Evolutionary conservation across 1,140 invertebrate species (phyloP), one percentile per base, ranked within the genome.

Genomic region (Polypedilum pembai): DNA sequence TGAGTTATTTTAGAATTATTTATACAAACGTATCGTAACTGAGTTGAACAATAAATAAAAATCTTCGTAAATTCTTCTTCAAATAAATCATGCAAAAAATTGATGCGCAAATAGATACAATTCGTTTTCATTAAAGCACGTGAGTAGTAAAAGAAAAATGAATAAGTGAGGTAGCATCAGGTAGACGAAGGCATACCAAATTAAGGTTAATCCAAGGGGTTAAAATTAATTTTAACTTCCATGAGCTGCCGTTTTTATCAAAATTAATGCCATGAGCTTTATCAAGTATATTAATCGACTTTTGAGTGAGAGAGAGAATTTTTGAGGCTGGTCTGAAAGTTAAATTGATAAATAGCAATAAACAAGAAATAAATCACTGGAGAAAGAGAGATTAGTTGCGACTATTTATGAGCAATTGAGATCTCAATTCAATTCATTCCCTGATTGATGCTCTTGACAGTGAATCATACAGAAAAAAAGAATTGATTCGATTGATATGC

Each of bases 341-440:
- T 33, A 33, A 33, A 33, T 56, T 56, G 45, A 56, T 56, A 56
- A 56, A 56, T 56, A 56, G 15, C 45, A 15, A 56, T 56, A 56
- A 56, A 56, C 45, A 56, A 56, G 45, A 56, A 8, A 56, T 56
- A 56, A 56, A 56, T 56, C 45, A 56, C 45, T n/a, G n/a, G n/a
- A n/a, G 15, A 56, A n/a, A 56, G 24, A 33, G 24, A 56, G 45
- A 56, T 56, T 56, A 56, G 45, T n/a, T 56, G 12, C 45, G 41
- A 45, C 8, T 8, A 12, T 45, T 56, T 56, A 12, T n/a, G 45
- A n/a, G 15, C 10, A 56, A n/a, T 4, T n/a, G n/a, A 56, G n/a
- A 56, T 56, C 45, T 12, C 12, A 56, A 56, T 56, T 12, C 12
- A 56, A 56, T 56, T 56, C 24, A 33, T 33, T 1, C 24, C 5